These are phyloP conservation scores for Dynastes tityus DNA, from an alignment of 2,888 invertebrate genomes.

Conservation along the genomic window DNA sequence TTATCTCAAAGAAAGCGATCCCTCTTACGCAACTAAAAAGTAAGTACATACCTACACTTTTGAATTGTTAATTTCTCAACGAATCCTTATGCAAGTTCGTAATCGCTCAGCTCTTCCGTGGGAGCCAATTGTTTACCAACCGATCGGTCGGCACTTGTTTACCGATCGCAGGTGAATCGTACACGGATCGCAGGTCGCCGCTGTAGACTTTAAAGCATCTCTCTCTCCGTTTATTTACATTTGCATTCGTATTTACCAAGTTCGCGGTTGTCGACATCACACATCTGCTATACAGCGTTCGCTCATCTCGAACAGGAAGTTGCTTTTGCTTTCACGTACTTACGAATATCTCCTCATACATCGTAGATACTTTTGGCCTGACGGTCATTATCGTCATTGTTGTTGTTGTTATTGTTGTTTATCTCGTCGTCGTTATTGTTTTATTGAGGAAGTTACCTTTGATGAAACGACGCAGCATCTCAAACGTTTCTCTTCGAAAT, in stretches of 20 bases:
- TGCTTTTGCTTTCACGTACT: background rate
- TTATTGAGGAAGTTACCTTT: background rate
- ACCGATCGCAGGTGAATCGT: background rate
- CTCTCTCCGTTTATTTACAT: background rate
- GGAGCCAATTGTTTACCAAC: background rate
- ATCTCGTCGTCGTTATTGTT: conserved; percentile 2
- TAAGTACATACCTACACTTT: background rate
- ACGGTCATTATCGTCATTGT: background rate
- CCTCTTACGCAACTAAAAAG: background rate
- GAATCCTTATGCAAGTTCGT: background rate
- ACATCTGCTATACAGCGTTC: background rate
- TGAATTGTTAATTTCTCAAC: background rate
- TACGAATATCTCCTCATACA: background rate
- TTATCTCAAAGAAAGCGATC: background rate
- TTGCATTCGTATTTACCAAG: conserved; percentile 5
- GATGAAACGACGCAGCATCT: background rate
- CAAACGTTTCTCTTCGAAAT: too few species aligned
- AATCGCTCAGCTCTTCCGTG: background rate
- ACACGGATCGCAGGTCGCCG: background rate
- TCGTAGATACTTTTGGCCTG: background rate
- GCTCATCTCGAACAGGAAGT: conserved; percentile 10
- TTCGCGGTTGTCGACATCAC: background rate
- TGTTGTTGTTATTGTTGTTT: background rate
- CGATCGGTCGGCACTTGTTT: background rate
- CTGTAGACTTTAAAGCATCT: background rate